Percentiles rank a stretch among this genome's conserved stretches.
phyloP scores from a whole-genome alignment of 2,113 vertebrate species.

The Machaerirhynchus nigripectus region DNA sequence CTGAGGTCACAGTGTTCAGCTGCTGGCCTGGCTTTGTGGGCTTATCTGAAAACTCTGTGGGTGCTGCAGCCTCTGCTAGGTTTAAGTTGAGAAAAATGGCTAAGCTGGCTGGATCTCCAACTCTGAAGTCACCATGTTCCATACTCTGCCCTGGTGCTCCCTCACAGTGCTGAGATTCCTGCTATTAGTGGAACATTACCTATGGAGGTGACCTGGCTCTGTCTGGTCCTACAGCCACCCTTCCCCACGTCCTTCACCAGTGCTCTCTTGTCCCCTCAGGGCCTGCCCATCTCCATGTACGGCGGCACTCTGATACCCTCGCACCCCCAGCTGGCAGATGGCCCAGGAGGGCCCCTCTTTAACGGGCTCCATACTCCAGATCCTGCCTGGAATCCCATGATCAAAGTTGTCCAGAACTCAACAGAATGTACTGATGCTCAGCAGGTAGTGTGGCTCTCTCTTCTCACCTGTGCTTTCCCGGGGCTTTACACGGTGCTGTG shows the following conservation, averaged over 20 bases:
- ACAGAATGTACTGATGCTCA: constrained; percentile 94
- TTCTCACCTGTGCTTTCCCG: not conserved
- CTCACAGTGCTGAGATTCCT: not conserved
- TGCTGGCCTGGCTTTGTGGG: not conserved
- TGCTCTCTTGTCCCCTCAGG: constrained; percentile 69
- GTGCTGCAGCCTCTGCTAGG: not conserved
- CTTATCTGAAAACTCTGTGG: not conserved
- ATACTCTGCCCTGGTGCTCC: not conserved
- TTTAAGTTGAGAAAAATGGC: not conserved
- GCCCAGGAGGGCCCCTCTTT: constrained; percentile 90
- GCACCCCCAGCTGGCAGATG: constrained; percentile 92
- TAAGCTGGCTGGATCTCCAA: not conserved
- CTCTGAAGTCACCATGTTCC: not conserved
- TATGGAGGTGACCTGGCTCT: not conserved
- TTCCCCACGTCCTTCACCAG: not conserved
- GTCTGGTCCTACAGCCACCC: not conserved
- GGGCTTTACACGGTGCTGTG: not conserved
- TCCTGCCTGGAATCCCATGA: constrained; percentile 96
- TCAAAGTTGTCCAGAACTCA: constrained; percentile 97
- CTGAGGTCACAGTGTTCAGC: not conserved
- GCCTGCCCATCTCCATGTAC: constrained; percentile 96
- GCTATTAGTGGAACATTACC: rapidly evolving
- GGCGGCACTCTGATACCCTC: constrained; percentile 93
- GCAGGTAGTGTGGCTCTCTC: constrained; percentile 79
- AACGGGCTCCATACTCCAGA: constrained; percentile 94